phyloP scores from a whole-genome alignment of 2,113 vertebrate genomes.

The Sclerurus mexicanus region DNA sequence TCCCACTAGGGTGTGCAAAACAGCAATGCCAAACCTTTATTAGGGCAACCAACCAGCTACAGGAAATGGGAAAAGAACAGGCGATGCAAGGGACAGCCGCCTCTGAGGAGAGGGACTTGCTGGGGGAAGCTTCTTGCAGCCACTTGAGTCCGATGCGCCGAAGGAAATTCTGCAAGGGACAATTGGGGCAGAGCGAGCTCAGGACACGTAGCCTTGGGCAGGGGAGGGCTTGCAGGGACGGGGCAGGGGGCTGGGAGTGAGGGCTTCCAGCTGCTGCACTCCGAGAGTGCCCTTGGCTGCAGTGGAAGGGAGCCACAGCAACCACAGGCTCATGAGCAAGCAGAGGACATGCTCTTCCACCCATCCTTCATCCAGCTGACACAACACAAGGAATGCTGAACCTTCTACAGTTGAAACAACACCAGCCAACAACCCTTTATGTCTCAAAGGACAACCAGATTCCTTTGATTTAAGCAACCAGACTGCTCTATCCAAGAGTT shows the following conservation, averaged over 20 bases:
- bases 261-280: not conserved
- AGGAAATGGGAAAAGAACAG: constrained; percentile 70
- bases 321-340: not conserved
- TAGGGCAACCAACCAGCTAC: constrained; percentile 71
- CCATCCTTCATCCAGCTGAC: not conserved
- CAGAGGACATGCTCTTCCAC: not conserved
- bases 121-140: constrained; percentile 8
- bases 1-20: constrained; percentile 76
- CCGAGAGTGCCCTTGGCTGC: not conserved
- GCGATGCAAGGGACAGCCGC: not conserved
- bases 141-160: not conserved
- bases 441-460: not conserved
- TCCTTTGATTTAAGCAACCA: not conserved
- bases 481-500: not conserved
- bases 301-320: not conserved
- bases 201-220: not conserved
- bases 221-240: not conserved
- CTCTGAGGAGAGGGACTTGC: not conserved
- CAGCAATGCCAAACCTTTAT: constrained; percentile 74
- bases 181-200: not conserved
- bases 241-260: not conserved
- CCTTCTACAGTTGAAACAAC: not conserved
- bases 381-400: not conserved
- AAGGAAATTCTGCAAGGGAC: constrained; percentile 37
- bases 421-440: not conserved